Evolutionary conservation across 2,888 invertebrate genomes (phyloP).

Genomic region (Cerastis rubricosa): DNA sequence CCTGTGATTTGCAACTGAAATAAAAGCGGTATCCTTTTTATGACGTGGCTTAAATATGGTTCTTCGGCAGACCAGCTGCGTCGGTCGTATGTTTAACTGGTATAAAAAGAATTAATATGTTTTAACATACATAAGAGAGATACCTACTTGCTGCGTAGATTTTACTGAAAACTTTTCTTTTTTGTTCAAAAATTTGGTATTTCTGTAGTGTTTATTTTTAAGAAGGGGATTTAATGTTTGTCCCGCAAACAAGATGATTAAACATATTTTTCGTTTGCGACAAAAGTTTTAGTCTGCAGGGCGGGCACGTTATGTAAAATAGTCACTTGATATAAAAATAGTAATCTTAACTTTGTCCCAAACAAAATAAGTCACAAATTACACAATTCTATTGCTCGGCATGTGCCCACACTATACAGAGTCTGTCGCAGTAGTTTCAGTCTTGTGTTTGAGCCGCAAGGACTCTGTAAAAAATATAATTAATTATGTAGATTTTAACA

Average conservation of each 20-base stretch:
- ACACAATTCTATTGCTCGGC: background rate
- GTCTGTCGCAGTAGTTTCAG: background rate
- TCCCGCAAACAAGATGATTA: no score
- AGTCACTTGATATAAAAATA: background rate
- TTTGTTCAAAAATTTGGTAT: background rate
- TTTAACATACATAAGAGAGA: background rate
- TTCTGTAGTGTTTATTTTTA: background rate
- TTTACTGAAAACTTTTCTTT: background rate
- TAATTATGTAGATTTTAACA: conserved; percentile 40
- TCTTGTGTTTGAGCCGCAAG: conserved; percentile 3
- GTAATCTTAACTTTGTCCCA: background rate
- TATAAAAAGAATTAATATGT: conserved; percentile 4
- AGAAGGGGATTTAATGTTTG: background rate
- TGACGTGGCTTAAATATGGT: conserved; percentile 51
- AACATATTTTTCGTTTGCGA: background rate
- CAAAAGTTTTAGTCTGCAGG: background rate
- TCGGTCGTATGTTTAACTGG: background rate
- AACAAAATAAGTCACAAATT: background rate
- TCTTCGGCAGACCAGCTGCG: conserved; percentile 41
- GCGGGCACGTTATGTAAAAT: background rate
- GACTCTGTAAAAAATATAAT: background rate
- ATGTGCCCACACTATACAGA: background rate
- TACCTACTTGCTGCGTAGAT: background rate
- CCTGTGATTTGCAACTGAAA: conserved; percentile 45
- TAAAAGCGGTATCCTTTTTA: conserved; percentile 59